Percentiles rank a stretch among this genome's conserved stretches.
phyloP scores from a whole-genome alignment of 1,140 invertebrate genomes.

The Drosophila novamexicana region DNA sequence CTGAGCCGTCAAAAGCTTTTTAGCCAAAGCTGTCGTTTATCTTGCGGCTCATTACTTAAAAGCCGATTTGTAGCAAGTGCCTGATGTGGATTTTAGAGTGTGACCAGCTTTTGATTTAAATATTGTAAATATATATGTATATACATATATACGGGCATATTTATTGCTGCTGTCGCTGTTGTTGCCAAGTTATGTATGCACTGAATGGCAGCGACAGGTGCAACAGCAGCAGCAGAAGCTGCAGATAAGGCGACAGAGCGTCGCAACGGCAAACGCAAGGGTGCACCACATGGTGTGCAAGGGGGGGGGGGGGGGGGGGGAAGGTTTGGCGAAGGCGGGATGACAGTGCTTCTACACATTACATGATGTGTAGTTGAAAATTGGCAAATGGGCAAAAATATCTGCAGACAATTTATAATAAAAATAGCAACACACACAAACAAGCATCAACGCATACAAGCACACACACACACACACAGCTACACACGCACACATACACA shows the following conservation, averaged over 20 bases:
- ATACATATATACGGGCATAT: conserved; percentile 21
- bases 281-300: background rate
- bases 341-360: conserved; percentile 41
- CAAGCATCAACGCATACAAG: background rate
- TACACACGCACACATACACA: background rate
- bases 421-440: conserved; percentile 44
- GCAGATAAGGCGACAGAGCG: conserved; percentile 56
- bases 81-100: conserved; percentile 1
- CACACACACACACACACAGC: background rate
- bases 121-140: conserved; percentile 2
- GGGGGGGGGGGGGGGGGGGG: background rate
- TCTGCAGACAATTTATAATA: conserved; percentile 73
- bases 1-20: conserved; percentile 41
- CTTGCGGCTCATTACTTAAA: conserved; percentile 31
- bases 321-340: background rate
- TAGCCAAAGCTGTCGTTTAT: conserved; percentile 39
- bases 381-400: conserved; percentile 69
- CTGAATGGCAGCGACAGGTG: conserved; percentile 63
- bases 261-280: conserved; percentile 19
- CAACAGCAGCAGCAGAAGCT: conserved; percentile 18
- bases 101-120: conserved; percentile 28
- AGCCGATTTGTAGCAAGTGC: conserved; percentile 25
- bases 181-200: conserved; percentile 19
- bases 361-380: conserved; percentile 77
- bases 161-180: background rate